Conservation (phyloP, 2,113 vertebrate species). For the Rafetus swinhoei region DNA sequence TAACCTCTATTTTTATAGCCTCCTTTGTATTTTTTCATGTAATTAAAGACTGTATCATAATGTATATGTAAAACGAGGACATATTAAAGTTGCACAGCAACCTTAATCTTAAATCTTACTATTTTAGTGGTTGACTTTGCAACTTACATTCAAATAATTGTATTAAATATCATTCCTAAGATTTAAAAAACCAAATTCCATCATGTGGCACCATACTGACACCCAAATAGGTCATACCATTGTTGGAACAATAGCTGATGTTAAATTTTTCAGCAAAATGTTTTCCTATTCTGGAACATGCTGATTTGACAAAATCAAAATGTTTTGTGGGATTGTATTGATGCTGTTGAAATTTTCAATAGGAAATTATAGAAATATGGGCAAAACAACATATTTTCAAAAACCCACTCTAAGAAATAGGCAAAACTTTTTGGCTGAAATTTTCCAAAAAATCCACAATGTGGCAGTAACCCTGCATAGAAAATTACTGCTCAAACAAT, state of each 20-base stretch:
- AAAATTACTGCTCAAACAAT: background rate
- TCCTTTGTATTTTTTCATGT: background rate
- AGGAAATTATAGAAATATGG: background rate
- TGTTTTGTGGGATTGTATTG: background rate
- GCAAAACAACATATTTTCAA: background rate
- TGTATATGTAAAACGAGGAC: background rate
- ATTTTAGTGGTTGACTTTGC: background rate
- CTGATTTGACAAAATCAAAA: background rate
- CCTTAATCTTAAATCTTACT: background rate
- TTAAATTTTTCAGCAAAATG: background rate
- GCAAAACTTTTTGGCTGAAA: background rate
- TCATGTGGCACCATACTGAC: background rate
- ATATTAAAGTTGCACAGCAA: background rate
- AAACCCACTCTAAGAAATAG: background rate
- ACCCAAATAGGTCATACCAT: rapidly evolving
- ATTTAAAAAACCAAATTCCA: background rate
- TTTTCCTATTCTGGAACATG: background rate
- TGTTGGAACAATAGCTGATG: background rate
- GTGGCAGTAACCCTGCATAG: background rate
- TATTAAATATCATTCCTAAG: no score
- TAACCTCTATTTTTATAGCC: no score
- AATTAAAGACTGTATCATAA: background rate
- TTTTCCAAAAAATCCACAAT: background rate
- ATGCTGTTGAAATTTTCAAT: background rate
- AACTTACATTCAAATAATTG: background rate